Evolutionary conservation across 2,888 invertebrate genomes (phyloP), one percentile per base, ranked within the genome.

Genomic region (Euclidia mi): DNA sequence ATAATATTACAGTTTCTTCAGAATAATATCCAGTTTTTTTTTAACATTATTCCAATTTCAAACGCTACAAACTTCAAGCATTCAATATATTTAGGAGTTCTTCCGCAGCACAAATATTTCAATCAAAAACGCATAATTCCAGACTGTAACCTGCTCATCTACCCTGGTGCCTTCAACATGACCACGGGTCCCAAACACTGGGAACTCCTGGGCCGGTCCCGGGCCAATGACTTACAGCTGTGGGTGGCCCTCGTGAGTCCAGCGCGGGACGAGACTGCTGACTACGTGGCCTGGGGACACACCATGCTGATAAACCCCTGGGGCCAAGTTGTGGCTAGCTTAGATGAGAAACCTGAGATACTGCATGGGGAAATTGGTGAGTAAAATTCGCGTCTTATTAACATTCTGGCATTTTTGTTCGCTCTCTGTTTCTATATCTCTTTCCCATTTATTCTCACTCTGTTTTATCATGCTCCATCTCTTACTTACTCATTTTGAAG

Each of bases 81-180:
- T n/a, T n/a, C n/a, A n/a, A n/a, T n/a, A n/a, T n/a, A n/a, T n/a
- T n/a, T n/a, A n/a, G n/a, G n/a, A n/a, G n/a, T n/a, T n/a, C n/a
- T n/a, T n/a, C n/a, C n/a, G n/a, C n/a, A n/a, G n/a, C n/a, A n/a
- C n/a, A n/a, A 3, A 25, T 25, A 25, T 25, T 6, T 25, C 11
- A 4, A 2, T 14, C 3, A 34, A 9, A 14, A 14, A 2, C 1
- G 0, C 6, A n/a, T 35, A 1, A 45, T 49, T 62, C 7, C 78
- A 96, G 98, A 97, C 0, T 99, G 99, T 79, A 96, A 98, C 49
- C 87, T 99, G 75, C 90, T 99, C 20, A 92, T 99, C 17, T 99
- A 98, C 92, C 99, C 99, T 0, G 99, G 97, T 18, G 99, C 99
- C 0, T 99, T 99, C 90, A 99, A 98, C 90, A 98, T 98, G 97